A percentile compares a stretch with the other conserved stretches of the same genome.
Evolutionary conservation across 2,797 vertebrate genomes (phyloP).

Genomic region (Pipistrellus kuhlii): DNA sequence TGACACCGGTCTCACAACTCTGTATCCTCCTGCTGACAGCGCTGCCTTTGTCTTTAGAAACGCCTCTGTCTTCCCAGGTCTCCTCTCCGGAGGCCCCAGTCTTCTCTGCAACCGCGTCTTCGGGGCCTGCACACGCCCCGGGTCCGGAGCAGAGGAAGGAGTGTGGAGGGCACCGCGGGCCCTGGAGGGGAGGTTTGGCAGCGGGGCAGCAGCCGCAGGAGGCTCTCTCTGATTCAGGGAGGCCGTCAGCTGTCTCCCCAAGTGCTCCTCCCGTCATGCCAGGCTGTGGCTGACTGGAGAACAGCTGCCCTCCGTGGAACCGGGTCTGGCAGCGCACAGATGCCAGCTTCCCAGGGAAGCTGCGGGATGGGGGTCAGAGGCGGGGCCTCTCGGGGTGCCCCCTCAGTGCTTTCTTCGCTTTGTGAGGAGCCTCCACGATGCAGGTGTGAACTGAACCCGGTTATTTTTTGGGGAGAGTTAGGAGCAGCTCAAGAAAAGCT

Average conservation of each 20-base stretch:
- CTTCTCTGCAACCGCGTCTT: neutral
- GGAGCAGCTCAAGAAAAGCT: neutral
- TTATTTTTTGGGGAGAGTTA: neutral
- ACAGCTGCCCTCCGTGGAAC: neutral
- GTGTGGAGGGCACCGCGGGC: neutral
- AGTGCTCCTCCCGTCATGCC: neutral
- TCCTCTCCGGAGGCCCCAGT: neutral
- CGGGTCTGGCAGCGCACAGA: neutral
- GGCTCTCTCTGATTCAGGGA: neutral
- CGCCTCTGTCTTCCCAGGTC: neutral
- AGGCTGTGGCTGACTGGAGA: slow-evolving; percentile 37
- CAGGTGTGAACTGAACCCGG: neutral
- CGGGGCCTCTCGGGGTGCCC: fast-evolving
- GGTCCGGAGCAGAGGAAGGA: neutral
- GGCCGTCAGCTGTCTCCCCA: neutral
- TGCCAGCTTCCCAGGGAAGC: neutral
- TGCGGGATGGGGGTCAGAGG: neutral
- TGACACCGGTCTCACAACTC: slow-evolving; percentile 29
- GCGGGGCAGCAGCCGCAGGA: neutral
- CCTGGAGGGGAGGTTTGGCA: neutral
- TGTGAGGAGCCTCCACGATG: fast-evolving
- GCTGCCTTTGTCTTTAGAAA: slow-evolving; percentile 46
- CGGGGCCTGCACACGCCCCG: fast-evolving
- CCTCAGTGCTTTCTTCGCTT: neutral
- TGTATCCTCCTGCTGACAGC: neutral